Percentiles rank a stretch among this genome's conserved stretches.
These are phyloP conservation scores for Acronicta leporina DNA, from an alignment of 2,888 invertebrate species.

Conservation along the genomic window DNA sequence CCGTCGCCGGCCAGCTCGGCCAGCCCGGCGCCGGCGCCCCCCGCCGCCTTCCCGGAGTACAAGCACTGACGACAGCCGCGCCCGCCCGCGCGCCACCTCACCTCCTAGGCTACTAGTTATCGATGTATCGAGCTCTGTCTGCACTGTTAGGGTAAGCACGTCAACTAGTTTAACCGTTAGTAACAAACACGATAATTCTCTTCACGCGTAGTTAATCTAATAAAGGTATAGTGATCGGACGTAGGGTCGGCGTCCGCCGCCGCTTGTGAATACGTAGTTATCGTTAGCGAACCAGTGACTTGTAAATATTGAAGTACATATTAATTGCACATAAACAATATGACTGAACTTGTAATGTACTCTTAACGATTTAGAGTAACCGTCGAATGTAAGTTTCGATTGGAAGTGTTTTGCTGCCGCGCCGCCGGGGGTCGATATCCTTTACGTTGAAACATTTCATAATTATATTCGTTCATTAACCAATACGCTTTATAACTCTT, in stretches of 20 bases:
- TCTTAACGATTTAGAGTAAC: conserved; percentile 73
- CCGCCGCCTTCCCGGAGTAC: conserved; percentile 82
- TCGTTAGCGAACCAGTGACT: conserved; percentile 75
- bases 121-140: conserved; percentile 69
- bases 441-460: conserved; percentile 72
- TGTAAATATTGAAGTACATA: conserved; percentile 79
- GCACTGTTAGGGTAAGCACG: conserved; percentile 77
- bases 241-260: conserved; percentile 61
- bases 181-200: conserved; percentile 74
- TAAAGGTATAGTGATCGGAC: conserved; percentile 70
- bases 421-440: conserved; percentile 65
- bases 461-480: conserved; percentile 78
- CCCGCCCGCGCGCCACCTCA: conserved; percentile 68
- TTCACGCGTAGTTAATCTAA: conserved; percentile 75
- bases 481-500: conserved; percentile 86
- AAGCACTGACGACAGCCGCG: conserved; percentile 68
- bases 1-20: conserved; percentile 85
- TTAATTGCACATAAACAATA: conserved; percentile 82
- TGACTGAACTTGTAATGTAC: conserved; percentile 79
- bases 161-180: conserved; percentile 78
- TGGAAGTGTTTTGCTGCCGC: conserved; percentile 69
- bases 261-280: conserved; percentile 79
- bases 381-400: conserved; percentile 77
- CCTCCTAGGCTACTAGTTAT: conserved; percentile 46
- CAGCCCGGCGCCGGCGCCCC: conserved; percentile 76